Evolutionary conservation across 2,113 vertebrate genomes (phyloP).

Genomic region (Rhynchopsitta pachyrhyncha): DNA sequence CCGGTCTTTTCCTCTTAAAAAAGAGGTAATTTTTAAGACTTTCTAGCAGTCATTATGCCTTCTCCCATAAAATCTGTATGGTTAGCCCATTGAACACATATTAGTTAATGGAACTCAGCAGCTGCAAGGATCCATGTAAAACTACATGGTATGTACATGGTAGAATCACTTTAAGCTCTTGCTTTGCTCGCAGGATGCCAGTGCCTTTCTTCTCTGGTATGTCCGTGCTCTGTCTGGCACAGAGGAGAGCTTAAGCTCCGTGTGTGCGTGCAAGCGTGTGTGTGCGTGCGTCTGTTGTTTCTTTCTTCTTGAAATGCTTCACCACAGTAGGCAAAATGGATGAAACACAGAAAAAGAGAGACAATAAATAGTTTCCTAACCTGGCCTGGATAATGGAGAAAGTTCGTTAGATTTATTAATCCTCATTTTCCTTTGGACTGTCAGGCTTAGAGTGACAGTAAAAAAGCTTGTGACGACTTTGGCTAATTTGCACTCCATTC

Average conservation of each 20-base stretch:
- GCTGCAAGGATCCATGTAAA: not conserved
- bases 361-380: slow-evolving; percentile 76
- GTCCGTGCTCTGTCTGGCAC: not conserved
- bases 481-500: slow-evolving; percentile 86
- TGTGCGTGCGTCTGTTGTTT: slow-evolving; percentile 28
- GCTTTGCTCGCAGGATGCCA: not conserved
- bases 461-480: slow-evolving; percentile 78
- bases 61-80: not conserved
- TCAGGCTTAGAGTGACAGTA: slow-evolving; percentile 78
- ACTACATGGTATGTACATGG: fast-evolving
- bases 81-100: not conserved
- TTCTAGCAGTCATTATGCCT: not conserved
- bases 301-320: slow-evolving; percentile 60
- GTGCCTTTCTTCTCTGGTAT: not conserved
- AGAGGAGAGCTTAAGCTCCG: slow-evolving; percentile 27
- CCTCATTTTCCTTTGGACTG: slow-evolving; percentile 74
- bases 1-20: not conserved
- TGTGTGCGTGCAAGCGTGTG: slow-evolving; percentile 38
- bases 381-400: slow-evolving; percentile 70
- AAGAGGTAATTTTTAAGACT: not conserved
- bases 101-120: not conserved
- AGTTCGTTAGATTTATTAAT: slow-evolving; percentile 74
- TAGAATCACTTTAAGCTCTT: not conserved
- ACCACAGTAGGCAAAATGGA: slow-evolving; percentile 58
- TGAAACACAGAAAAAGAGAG: slow-evolving; percentile 56